These are phyloP conservation scores for Fabriciana adippe DNA, from an alignment of 2,888 invertebrate species.

Conservation along the genomic window DNA sequence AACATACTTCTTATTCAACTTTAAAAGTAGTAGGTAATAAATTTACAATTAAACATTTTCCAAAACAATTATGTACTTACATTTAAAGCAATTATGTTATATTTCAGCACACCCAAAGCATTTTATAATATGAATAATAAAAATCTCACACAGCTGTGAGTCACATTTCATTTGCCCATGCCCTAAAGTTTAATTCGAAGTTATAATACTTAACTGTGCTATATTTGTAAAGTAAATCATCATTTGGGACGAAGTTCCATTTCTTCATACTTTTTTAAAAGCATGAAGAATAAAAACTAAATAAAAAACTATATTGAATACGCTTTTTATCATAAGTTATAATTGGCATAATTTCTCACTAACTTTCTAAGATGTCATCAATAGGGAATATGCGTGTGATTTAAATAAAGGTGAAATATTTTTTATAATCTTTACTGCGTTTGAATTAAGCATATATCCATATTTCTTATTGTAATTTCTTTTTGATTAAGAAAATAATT, in stretches of 20 bases:
- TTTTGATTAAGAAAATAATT: too few species aligned
- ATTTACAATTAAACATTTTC: too few species aligned
- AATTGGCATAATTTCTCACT: slow-evolving; percentile 36
- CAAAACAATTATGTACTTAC: too few species aligned
- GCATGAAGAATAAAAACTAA: too few species aligned
- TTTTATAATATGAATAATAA: slow-evolving; percentile 4
- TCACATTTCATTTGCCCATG: not conserved
- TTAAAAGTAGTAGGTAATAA: too few species aligned
- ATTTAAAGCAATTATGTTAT: not conserved
- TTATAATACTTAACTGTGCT: not conserved
- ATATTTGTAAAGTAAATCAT: slow-evolving; percentile 1
- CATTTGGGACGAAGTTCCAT: slow-evolving; percentile 5
- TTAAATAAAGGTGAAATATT: too few species aligned
- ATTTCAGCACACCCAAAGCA: slow-evolving; percentile 8
- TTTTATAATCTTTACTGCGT: too few species aligned
- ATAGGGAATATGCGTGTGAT: not conserved
- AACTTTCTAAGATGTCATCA: slow-evolving; percentile 14
- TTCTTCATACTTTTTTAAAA: slow-evolving; percentile 4
- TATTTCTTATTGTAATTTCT: too few species aligned
- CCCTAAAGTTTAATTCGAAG: too few species aligned
- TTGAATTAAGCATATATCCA: too few species aligned
- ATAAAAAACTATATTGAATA: not conserved
- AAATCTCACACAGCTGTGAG: not conserved
- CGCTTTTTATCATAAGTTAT: slow-evolving; percentile 20
- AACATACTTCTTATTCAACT: too few species aligned